Evolutionary conservation across 2,797 vertebrate species (phyloP).

Genomic region (Trichosurus vulpecula): DNA sequence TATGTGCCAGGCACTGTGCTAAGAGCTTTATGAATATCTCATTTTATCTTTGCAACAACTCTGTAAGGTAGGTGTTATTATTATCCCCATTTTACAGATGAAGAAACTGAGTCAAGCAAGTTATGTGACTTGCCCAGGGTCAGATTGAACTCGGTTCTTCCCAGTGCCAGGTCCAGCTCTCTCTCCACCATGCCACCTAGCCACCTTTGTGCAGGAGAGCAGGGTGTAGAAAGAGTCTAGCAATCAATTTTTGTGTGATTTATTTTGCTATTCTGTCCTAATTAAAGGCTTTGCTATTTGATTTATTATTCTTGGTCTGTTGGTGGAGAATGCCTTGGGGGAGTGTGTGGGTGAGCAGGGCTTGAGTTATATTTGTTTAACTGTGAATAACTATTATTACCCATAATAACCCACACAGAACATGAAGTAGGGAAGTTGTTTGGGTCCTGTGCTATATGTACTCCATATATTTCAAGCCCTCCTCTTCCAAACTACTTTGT

Average conservation of each 20-base stretch:
- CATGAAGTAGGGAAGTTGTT: neutral
- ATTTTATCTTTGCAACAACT: neutral
- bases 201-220: neutral
- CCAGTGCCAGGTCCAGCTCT: neutral
- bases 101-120: neutral
- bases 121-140: neutral
- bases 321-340: neutral
- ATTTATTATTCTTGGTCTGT: neutral
- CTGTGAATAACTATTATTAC: neutral
- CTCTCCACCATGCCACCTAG: neutral
- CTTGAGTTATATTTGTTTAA: neutral
- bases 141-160: neutral
- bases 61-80: neutral
- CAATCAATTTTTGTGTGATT: neutral
- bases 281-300: neutral
- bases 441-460: neutral
- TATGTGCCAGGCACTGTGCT: neutral
- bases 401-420: neutral
- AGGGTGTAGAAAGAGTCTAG: neutral
- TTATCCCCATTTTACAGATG: neutral
- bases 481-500: neutral
- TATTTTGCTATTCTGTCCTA: neutral
- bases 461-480: neutral
- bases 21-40: neutral
- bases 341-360: neutral